Percentiles rank a stretch among this genome's conserved stretches.
These are phyloP conservation scores for Xenus cinereus DNA, from an alignment of 2,113 vertebrate genomes.

Conservation along the genomic window DNA sequence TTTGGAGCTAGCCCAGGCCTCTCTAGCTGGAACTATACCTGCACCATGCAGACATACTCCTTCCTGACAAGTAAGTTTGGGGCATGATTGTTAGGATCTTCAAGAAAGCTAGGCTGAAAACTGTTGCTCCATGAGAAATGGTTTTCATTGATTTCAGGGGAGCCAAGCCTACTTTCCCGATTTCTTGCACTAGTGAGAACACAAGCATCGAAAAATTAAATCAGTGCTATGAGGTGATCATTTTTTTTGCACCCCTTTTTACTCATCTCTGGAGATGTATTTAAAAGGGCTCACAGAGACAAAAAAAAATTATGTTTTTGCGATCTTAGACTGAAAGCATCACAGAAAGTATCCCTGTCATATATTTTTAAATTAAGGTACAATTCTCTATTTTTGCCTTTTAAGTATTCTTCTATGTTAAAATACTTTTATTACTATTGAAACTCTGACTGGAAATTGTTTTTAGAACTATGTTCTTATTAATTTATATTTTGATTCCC, in stretches of 20 bases:
- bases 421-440: slow-evolving; percentile 8
- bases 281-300: background rate
- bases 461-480: slow-evolving; percentile 64
- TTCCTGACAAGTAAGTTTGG: background rate
- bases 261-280: background rate
- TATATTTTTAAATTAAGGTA: background rate
- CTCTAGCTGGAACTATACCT: background rate
- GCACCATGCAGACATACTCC: background rate
- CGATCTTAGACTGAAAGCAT: background rate
- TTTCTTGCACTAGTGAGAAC: background rate
- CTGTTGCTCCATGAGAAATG: background rate
- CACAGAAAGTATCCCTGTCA: background rate
- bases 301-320: background rate
- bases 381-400: background rate
- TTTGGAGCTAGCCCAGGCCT: background rate
- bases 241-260: background rate
- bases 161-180: background rate
- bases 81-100: background rate
- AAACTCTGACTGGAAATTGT: slow-evolving; percentile 50
- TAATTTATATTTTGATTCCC: slow-evolving; percentile 67
- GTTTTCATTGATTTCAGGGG: background rate
- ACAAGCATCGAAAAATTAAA: background rate
- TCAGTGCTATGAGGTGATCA: fast-evolving
- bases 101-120: background rate
- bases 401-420: background rate